Conservation (phyloP, 2,888 invertebrate species). For the Alloscopus bannaensis region DNA sequence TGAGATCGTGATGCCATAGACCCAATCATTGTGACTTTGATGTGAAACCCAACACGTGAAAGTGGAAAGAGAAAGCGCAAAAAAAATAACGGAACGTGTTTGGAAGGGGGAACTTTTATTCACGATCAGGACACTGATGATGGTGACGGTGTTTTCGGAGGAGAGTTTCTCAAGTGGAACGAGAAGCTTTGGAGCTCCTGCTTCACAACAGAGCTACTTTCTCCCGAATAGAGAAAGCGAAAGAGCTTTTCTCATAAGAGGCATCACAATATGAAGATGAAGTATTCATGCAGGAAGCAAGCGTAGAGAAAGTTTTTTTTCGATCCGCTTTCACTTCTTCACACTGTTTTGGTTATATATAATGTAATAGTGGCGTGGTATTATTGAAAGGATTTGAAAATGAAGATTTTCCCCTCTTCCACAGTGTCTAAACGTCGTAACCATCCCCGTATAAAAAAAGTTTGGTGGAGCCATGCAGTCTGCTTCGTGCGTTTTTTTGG, state of each 20-base stretch:
- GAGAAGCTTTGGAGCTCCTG: slow-evolving; percentile 23
- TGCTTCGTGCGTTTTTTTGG: slow-evolving; percentile 15
- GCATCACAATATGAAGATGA: too few relatives aligned
- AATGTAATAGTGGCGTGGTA: slow-evolving; percentile 23
- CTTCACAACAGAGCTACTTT: slow-evolving; percentile 39
- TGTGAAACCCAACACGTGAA: too few relatives aligned
- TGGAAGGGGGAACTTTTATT: slow-evolving; percentile 38
- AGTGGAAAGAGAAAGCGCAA: slow-evolving; percentile 39
- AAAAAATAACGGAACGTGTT: slow-evolving; percentile 20
- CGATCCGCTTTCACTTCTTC: slow-evolving; percentile 6
- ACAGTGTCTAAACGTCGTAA: neutral
- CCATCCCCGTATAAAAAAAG: neutral
- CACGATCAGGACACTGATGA: slow-evolving; percentile 29
- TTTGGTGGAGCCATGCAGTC: slow-evolving; percentile 53
- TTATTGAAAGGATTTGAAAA: slow-evolving; percentile 55
- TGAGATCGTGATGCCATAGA: too few relatives aligned
- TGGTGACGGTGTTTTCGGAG: slow-evolving; percentile 34
- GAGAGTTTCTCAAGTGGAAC: slow-evolving; percentile 62
- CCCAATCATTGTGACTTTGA: too few relatives aligned
- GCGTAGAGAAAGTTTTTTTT: too few relatives aligned
- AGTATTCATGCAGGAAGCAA: too few relatives aligned
- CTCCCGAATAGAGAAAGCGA: slow-evolving; percentile 16
- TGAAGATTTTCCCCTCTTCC: slow-evolving; percentile 38
- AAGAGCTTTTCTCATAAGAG: too few relatives aligned
- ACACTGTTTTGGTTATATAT: slow-evolving; percentile 49